These are phyloP conservation scores for Lordiphosa collinella DNA, from an alignment of 1,140 invertebrate genomes.

Conservation along the genomic window DNA sequence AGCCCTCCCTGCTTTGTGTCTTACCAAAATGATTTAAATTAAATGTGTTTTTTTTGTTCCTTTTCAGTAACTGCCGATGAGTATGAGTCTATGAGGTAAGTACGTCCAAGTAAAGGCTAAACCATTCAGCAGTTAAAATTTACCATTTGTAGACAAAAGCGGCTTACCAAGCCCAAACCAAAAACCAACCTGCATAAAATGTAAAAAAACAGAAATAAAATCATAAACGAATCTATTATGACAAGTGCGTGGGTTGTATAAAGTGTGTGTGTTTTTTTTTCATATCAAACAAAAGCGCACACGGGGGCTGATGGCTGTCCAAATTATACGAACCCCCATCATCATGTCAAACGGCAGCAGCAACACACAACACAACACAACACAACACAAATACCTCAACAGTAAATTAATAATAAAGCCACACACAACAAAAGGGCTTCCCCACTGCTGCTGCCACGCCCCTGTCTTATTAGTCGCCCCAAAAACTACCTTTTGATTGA, in stretches of 20 bases:
- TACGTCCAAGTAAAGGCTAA: conserved; percentile 18
- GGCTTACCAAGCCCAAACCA: conserved; percentile 40
- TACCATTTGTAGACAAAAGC: conserved; percentile 46
- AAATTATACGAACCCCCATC: conserved; percentile 50
- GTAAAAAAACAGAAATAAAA: conserved; percentile 46
- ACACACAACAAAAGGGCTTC: conserved; percentile 34
- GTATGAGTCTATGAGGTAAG: conserved; percentile 71
- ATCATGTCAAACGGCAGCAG: conserved; percentile 71
- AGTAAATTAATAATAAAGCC: conserved; percentile 51
- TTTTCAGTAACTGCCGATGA: conserved; percentile 63
- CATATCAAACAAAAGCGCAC: conserved; percentile 25
- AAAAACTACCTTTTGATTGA: conserved; percentile 51
- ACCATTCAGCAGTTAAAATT: conserved; percentile 40
- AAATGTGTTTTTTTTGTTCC: conserved; percentile 10
- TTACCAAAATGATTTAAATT: conserved; percentile 5
- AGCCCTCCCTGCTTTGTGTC: too few relatives aligned
- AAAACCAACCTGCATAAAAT: conserved; percentile 50
- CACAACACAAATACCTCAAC: conserved; percentile 32
- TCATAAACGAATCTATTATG: conserved; percentile 73
- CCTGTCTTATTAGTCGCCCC: conserved; percentile 25
- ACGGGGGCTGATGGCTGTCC: conserved; percentile 46
- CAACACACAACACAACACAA: conserved; percentile 34
- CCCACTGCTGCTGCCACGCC: conserved; percentile 33
- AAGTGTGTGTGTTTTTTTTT: conserved; percentile 22
- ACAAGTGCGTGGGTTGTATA: conserved; percentile 67